phyloP scores from a whole-genome alignment of 2,797 vertebrate species.

The Chaetodon trifasciatus region DNA sequence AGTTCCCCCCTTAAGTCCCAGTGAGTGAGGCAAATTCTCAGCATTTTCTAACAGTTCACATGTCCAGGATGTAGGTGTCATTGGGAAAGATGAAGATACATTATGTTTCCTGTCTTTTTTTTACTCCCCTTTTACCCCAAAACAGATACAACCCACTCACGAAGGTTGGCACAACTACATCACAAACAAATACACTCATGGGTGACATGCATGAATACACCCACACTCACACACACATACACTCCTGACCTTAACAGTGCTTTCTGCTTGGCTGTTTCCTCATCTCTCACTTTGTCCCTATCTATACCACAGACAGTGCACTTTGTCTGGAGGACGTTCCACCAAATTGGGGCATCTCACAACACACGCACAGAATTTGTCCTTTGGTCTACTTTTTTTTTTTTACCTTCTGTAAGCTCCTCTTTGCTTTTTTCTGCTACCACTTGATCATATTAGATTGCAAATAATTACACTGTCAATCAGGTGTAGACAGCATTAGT shows the following conservation, averaged over 20 bases:
- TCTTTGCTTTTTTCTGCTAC: constrained; percentile 2
- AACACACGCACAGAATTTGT: constrained; percentile 4
- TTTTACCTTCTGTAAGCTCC: background rate
- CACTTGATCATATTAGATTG: constrained; percentile 15
- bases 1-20: background rate
- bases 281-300: constrained; percentile 39
- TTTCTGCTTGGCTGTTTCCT: constrained; percentile 38
- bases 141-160: constrained; percentile 14
- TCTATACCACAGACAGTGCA: constrained; percentile 5
- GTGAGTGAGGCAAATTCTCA: background rate
- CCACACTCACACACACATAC: background rate
- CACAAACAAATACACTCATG: constrained; percentile 1
- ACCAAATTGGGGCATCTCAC: constrained; percentile 4
- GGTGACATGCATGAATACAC: constrained; percentile 6
- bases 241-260: constrained; percentile 42
- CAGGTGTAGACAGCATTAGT: constrained; percentile 20
- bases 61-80: background rate
- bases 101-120: constrained; percentile 27
- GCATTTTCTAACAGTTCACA: background rate
- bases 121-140: constrained; percentile 19
- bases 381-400: constrained; percentile 3
- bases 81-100: constrained; percentile 7
- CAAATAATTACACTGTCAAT: constrained; percentile 42
- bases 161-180: constrained; percentile 12
- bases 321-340: constrained; percentile 40